phyloP scores from a whole-genome alignment of 2,888 invertebrate species.

The Yponomeuta cagnagella region DNA sequence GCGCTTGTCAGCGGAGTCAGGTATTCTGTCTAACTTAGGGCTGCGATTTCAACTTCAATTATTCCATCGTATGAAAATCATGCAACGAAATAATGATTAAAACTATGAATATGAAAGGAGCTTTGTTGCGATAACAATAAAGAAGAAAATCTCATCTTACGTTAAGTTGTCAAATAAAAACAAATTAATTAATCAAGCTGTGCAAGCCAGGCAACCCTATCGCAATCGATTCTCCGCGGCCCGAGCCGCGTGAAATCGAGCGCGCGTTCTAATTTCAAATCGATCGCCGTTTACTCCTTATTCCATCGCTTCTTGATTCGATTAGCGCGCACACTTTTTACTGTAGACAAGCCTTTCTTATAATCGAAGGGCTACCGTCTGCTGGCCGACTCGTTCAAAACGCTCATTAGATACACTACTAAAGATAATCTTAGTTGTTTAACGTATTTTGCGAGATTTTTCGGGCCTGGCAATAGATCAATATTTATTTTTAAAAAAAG shows the following conservation, averaged over 20 bases:
- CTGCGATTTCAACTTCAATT: background rate
- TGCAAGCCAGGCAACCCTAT: conserved; percentile 1
- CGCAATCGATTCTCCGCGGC: conserved; percentile 61
- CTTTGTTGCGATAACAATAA: background rate
- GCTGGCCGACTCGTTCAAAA: conserved; percentile 25
- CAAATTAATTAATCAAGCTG: conserved; percentile 7
- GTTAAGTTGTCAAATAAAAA: background rate
- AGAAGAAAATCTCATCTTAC: background rate
- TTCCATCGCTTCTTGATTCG: conserved; percentile 38
- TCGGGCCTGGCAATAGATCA: background rate
- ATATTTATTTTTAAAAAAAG: background rate
- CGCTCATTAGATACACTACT: conserved; percentile 35
- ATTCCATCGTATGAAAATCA: background rate
- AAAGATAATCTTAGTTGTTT: conserved; percentile 22
- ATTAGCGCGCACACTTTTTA: conserved; percentile 44
- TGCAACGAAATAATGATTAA: background rate
- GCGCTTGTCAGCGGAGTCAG: background rate
- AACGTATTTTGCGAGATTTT: background rate
- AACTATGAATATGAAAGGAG: background rate
- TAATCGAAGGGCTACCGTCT: conserved; percentile 30
- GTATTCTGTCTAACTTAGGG: background rate
- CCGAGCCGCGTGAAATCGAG: conserved; percentile 63
- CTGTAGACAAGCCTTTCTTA: conserved; percentile 30
- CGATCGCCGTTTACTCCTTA: conserved; percentile 47
- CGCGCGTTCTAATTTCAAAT: conserved; percentile 49